phyloP scores from a whole-genome alignment of 2,113 vertebrate genomes.

The Chionodraco myersi region DNA sequence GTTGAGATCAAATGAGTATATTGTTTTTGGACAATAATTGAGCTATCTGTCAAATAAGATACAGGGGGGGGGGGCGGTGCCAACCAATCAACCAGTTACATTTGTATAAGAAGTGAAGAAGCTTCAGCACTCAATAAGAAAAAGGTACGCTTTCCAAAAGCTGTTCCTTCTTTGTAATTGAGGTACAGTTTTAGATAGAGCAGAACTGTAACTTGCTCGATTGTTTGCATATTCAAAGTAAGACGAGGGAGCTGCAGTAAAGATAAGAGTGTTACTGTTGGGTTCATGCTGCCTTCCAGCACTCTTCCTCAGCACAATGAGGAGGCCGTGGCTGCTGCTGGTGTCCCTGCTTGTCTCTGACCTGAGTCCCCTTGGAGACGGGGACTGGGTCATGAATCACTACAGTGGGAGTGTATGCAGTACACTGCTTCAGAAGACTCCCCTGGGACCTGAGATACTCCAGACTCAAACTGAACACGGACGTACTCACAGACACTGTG shows the following conservation, averaged over 20 bases:
- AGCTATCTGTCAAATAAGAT: neutral
- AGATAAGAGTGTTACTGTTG: constrained; percentile 51
- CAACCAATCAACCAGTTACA: no score
- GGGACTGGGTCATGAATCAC: constrained; percentile 33
- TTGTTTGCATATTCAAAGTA: constrained; percentile 71
- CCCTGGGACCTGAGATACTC: neutral
- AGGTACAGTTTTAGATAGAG: constrained; percentile 14
- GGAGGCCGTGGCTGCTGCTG: constrained; percentile 61
- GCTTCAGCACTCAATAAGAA: no score
- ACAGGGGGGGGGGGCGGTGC: no score
- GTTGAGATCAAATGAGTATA: neutral
- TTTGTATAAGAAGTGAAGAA: neutral
- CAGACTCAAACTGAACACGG: neutral
- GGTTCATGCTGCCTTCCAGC: neutral
- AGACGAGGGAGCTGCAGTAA: neutral
- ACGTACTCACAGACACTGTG: neutral
- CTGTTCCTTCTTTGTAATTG: neutral
- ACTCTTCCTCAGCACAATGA: constrained; percentile 52
- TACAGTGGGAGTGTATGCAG: constrained; percentile 27
- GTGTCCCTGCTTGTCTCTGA: constrained; percentile 51
- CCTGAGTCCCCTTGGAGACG: constrained; percentile 25
- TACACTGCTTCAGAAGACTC: constrained; percentile 16
- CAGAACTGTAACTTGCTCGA: neutral
- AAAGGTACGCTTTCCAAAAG: neutral
- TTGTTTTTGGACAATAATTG: neutral